Evolutionary conservation across 2,113 vertebrate genomes (phyloP).

Genomic region (Oreocharis arfaki): DNA sequence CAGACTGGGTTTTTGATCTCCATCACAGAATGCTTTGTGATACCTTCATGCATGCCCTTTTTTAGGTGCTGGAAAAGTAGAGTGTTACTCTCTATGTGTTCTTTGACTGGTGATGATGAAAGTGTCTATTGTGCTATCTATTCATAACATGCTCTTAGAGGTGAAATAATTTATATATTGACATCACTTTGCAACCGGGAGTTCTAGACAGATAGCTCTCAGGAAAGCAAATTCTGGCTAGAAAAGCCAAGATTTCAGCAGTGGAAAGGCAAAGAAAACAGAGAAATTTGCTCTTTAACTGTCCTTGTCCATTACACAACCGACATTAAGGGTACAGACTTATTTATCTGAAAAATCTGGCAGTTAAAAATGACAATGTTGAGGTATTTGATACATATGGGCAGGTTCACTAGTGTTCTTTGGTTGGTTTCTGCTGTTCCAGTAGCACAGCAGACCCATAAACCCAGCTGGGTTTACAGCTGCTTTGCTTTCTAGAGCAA

Average conservation of each 20-base stretch:
- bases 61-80: not conserved
- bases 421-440: not conserved
- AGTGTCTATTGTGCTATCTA: not conserved
- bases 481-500: slow-evolving; percentile 12
- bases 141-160: slow-evolving; percentile 2
- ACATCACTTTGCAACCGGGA: not conserved
- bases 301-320: not conserved
- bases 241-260: not conserved
- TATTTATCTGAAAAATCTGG: not conserved
- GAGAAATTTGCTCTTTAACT: not conserved
- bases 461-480: not conserved
- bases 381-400: not conserved
- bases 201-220: not conserved
- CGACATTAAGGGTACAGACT: not conserved
- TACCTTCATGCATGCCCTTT: not conserved
- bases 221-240: not conserved
- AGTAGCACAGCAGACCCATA: not conserved
- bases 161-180: slow-evolving; percentile 6
- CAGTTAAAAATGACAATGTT: not conserved
- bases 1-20: not conserved
- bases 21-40: not conserved
- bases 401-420: not conserved
- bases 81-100: not conserved
- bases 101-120: slow-evolving; percentile 25
- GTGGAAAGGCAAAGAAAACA: not conserved